These are phyloP conservation scores for Chaetura pelagica DNA, from an alignment of 2,113 vertebrate genomes.

Conservation along the genomic window DNA sequence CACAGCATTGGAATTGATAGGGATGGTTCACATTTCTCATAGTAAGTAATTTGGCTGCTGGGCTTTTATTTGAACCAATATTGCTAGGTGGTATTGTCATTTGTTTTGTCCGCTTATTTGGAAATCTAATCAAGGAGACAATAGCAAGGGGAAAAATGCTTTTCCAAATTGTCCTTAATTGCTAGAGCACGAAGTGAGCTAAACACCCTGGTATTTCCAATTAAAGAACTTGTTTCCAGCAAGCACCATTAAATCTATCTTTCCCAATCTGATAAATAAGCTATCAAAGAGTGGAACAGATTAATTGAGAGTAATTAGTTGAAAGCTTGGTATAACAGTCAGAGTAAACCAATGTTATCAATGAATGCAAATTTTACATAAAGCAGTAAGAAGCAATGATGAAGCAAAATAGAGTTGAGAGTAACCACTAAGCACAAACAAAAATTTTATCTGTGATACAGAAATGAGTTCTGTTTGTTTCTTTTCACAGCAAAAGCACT, in stretches of 20 bases:
- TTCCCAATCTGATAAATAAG: slow-evolving; percentile 89
- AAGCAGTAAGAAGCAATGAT: slow-evolving; percentile 33
- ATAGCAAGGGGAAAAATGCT: slow-evolving; percentile 80
- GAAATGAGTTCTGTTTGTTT: not conserved
- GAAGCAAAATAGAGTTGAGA: slow-evolving; percentile 14
- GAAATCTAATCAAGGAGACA: slow-evolving; percentile 91
- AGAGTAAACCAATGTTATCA: slow-evolving; percentile 70
- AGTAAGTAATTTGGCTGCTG: slow-evolving; percentile 81
- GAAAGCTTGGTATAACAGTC: slow-evolving; percentile 76
- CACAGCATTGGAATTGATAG: slow-evolving; percentile 76
- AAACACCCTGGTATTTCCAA: slow-evolving; percentile 84
- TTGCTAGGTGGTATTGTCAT: slow-evolving; percentile 85
- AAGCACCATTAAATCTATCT: slow-evolving; percentile 85
- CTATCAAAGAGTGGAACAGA: slow-evolving; percentile 82
- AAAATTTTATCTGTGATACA: not conserved
- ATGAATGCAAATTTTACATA: slow-evolving; percentile 74
- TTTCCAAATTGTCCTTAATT: slow-evolving; percentile 94
- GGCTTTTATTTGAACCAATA: slow-evolving; percentile 82
- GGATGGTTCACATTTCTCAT: slow-evolving; percentile 78
- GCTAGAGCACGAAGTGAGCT: slow-evolving; percentile 79
- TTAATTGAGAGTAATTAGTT: slow-evolving; percentile 87
- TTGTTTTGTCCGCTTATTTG: slow-evolving; percentile 84
- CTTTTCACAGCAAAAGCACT: not conserved
- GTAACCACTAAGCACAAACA: slow-evolving; percentile 1
- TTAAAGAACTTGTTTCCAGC: slow-evolving; percentile 84